Percentiles rank a stretch among this genome's conserved stretches.
These are phyloP conservation scores for Otolemur crassicaudatus DNA, from an alignment of 2,797 vertebrate genomes.

Conservation along the genomic window DNA sequence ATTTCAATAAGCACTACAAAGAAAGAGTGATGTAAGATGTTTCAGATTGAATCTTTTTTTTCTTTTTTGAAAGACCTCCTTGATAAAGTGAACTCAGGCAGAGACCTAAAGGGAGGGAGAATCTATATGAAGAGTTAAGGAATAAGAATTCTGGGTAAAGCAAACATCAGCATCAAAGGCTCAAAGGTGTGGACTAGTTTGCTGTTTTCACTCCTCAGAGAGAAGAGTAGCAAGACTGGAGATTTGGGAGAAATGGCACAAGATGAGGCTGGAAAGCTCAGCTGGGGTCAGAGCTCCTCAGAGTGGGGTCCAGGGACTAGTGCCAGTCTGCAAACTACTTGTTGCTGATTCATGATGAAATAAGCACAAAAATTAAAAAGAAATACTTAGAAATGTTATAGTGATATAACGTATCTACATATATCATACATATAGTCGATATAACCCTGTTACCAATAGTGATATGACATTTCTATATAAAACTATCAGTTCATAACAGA, in stretches of 20 bases:
- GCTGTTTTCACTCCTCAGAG: not conserved
- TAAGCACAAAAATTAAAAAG: slow-evolving; percentile 5
- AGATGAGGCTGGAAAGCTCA: not conserved
- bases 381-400: not conserved
- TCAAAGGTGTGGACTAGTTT: not conserved
- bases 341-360: not conserved
- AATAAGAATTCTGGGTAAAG: not conserved
- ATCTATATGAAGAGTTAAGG: not conserved
- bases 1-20: not conserved
- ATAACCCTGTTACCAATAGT: too few species aligned
- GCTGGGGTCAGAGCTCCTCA: not conserved
- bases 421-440: too few species aligned
- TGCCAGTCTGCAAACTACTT: not conserved
- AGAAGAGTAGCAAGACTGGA: not conserved
- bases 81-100: not conserved
- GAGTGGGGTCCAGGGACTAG: not conserved
- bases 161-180: not conserved
- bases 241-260: not conserved
- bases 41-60: not conserved
- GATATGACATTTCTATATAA: not conserved
- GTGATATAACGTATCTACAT: not conserved
- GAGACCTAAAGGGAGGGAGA: not conserved
- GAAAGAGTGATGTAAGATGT: not conserved
- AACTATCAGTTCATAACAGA: not conserved
- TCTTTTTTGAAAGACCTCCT: not conserved